Evolutionary conservation across 2,797 vertebrate genomes (phyloP).

Genomic region (Anableps anableps): DNA sequence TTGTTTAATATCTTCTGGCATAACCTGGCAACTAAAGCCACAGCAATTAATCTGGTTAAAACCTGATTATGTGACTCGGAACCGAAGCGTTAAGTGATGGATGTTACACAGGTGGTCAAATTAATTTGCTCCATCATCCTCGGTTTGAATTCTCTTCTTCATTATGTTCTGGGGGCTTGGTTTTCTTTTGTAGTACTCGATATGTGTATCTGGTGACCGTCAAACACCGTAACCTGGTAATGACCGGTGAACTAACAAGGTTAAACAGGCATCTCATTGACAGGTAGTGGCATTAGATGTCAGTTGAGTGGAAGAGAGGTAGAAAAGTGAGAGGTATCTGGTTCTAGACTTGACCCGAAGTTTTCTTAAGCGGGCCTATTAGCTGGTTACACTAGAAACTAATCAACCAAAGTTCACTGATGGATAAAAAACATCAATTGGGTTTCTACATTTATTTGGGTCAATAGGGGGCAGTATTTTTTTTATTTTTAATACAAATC

Average conservation of each 20-base stretch:
- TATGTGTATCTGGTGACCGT: not conserved
- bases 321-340: not conserved
- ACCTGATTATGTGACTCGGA: conserved; percentile 6
- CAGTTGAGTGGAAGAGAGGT: not conserved
- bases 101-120: conserved; percentile 7
- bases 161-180: not conserved
- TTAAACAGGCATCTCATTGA: conserved; percentile 6
- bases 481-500: not conserved
- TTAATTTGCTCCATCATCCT: not conserved
- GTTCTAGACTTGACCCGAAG: not conserved
- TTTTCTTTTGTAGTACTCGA: not conserved
- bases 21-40: conserved; percentile 9
- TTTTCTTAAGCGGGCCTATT: not conserved
- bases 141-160: not conserved
- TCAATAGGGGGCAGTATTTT: not conserved
- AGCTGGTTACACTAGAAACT: not conserved
- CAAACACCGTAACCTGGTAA: conserved; percentile 11
- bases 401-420: not conserved
- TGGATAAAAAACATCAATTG: not conserved
- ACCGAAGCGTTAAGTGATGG: conserved; percentile 12
- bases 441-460: not conserved
- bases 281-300: conserved; percentile 2
- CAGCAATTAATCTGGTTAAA: conserved; percentile 3
- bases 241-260: not conserved
- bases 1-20: conserved; percentile 5